Evolutionary conservation across 2,797 vertebrate genomes (phyloP).

Genomic region (Sebastiscus tertius): DNA sequence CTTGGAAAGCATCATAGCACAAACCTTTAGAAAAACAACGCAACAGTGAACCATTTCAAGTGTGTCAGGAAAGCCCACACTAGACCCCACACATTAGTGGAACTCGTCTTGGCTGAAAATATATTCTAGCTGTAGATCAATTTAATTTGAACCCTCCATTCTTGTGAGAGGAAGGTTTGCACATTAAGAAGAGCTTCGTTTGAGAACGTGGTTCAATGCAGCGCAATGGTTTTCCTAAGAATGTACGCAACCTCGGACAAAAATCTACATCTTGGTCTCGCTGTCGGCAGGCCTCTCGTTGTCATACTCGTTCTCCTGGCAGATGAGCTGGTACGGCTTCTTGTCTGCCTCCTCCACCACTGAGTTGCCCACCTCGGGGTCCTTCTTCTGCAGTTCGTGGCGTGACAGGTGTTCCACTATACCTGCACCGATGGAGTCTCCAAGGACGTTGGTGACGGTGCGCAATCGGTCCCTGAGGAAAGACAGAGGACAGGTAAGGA

Average conservation of each 20-base stretch:
- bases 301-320: constrained; percentile 87
- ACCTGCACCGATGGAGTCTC: constrained; percentile 95
- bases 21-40: constrained; percentile 36
- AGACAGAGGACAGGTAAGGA: constrained; percentile 15
- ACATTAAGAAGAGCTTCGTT: constrained; percentile 21
- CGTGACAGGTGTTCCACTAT: constrained; percentile 95
- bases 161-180: constrained; percentile 11
- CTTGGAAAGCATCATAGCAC: constrained; percentile 9
- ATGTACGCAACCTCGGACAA: not conserved
- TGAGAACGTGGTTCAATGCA: constrained; percentile 30
- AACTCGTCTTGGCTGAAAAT: constrained; percentile 51
- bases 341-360: constrained; percentile 93
- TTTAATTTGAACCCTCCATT: constrained; percentile 12
- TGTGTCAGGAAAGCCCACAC: constrained; percentile 7
- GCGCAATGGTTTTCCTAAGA: constrained; percentile 13
- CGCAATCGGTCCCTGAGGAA: constrained; percentile 91
- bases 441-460: constrained; percentile 94
- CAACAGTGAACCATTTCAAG: constrained; percentile 25
- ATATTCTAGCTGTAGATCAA: constrained; percentile 47
- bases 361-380: constrained; percentile 89
- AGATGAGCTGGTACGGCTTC: constrained; percentile 91
- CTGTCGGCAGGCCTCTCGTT: constrained; percentile 86
- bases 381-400: constrained; percentile 88
- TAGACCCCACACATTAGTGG: constrained; percentile 8
- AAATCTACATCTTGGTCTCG: constrained; percentile 94